Base-by-base conservation (phyloP, 1,140 invertebrate species). In the Cheumatopsyche charites region DNA sequence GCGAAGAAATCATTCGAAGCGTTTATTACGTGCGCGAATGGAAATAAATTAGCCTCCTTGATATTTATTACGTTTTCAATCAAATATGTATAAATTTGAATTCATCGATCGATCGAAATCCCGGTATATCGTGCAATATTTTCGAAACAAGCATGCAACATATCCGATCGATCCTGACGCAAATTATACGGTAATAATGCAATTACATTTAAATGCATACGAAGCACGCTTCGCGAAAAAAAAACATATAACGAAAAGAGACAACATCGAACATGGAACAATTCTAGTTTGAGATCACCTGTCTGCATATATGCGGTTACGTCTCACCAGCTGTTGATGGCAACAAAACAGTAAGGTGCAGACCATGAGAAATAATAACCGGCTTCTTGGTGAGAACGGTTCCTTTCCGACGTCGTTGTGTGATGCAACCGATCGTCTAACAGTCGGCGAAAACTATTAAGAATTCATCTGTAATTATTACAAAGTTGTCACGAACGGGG, bases 331-430 rank as follows among this genome's bases (percentile, higher is more conserved):
- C 66, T 68, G 66, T 26, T 68, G 47, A 55, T 12, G 66, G 7
- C 29, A 36, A 47, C 17, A 21, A 68, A 55, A 68, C 66, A 68
- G 66, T 68, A 68, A 68, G 66, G 66, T 55, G 47, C 66, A 15
- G 23, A 36, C 29, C 23, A 42, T 7, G 23, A 15, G 63, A 49
- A 66, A 63, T 63, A 47, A 68, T 49, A 68, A 68, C 66, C 47
- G 45, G 66, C 29, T 55, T 5, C 9, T 25, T 17, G 66, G 29
- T 36, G 29, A 47, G 43, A 58, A 19, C 17, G 21, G 42, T 65
- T 65, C 62, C n/a, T n/a, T n/a, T 36, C 42, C 41, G 63, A 66
- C 43, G 55, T 9, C 11, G 65, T 15, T 26, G 19, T n/a, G n/a
- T 67, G 65, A 49, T 26, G 43, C 65, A 67, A 67, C 41, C 6